These are phyloP conservation scores for Stenodema calcarata DNA, from an alignment of 2,888 invertebrate species.

Conservation along the genomic window DNA sequence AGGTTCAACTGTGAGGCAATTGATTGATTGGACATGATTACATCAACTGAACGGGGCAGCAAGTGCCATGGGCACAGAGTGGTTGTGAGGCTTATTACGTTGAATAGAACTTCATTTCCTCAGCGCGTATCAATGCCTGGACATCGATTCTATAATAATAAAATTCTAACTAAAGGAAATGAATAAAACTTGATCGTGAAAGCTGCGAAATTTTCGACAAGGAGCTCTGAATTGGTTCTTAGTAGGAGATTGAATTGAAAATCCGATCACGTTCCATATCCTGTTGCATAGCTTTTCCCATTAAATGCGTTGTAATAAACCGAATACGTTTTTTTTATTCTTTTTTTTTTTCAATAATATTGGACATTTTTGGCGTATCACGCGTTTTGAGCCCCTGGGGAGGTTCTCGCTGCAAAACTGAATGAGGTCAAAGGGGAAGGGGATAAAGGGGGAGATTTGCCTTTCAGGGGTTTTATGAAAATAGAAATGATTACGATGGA, in stretches of 20 bases:
- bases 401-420: neutral
- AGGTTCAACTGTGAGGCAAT: no score
- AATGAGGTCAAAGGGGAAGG: neutral
- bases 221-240: neutral
- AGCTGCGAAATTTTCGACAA: neutral
- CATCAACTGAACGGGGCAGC: no score
- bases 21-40: no score
- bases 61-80: no score
- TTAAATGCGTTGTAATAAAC: neutral
- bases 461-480: constrained; percentile 26
- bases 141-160: neutral
- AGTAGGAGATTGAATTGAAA: neutral
- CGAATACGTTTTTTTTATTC: no score
- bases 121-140: no score
- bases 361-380: neutral
- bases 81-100: no score
- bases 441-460: neutral
- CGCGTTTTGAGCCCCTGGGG: neutral
- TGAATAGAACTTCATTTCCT: no score
- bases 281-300: neutral
- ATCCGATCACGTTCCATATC: neutral
- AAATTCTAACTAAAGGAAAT: neutral
- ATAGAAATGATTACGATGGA: constrained; percentile 33
- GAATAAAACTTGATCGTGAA: neutral
- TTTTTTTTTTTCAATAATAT: no score